These are phyloP conservation scores for Candoia aspera DNA, from an alignment of 2,113 vertebrate species.

Conservation along the genomic window DNA sequence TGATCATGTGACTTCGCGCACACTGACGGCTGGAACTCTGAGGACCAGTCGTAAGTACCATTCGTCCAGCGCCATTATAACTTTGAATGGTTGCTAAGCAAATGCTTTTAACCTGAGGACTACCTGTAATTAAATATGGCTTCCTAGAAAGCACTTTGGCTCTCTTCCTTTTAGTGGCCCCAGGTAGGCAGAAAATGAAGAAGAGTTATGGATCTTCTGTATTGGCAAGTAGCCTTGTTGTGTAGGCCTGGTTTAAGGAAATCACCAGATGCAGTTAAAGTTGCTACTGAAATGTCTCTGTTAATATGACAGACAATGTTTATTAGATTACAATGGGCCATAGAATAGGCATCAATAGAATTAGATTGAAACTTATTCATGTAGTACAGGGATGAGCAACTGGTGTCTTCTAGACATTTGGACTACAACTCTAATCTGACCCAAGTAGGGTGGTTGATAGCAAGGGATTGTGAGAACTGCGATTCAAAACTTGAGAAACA, in stretches of 20 bases:
- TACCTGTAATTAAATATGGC: not conserved
- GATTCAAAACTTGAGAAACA: not conserved
- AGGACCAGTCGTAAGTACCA: too few species aligned
- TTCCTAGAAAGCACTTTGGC: not conserved
- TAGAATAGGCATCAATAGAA: not conserved
- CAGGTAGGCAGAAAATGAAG: not conserved
- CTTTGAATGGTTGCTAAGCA: too few species aligned
- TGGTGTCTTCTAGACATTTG: not conserved
- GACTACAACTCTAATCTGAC: not conserved
- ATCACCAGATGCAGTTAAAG: not conserved
- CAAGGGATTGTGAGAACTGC: not conserved
- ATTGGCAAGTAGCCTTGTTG: not conserved
- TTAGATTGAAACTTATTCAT: not conserved
- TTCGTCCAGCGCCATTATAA: too few species aligned
- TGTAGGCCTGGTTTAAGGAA: not conserved
- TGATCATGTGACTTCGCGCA: not conserved
- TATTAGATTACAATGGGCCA: not conserved
- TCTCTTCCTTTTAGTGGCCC: not conserved
- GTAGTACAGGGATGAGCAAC: not conserved
- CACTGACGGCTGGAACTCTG: too few species aligned
- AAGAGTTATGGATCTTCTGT: not conserved
- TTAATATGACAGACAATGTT: not conserved
- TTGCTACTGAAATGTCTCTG: not conserved
- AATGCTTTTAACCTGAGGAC: not conserved
- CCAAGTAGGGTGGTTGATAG: not conserved